A percentile compares a stretch with the other conserved stretches of the same genome.
Evolutionary conservation across 2,113 vertebrate genomes (phyloP).

Genomic region (Chaetura pelagica): DNA sequence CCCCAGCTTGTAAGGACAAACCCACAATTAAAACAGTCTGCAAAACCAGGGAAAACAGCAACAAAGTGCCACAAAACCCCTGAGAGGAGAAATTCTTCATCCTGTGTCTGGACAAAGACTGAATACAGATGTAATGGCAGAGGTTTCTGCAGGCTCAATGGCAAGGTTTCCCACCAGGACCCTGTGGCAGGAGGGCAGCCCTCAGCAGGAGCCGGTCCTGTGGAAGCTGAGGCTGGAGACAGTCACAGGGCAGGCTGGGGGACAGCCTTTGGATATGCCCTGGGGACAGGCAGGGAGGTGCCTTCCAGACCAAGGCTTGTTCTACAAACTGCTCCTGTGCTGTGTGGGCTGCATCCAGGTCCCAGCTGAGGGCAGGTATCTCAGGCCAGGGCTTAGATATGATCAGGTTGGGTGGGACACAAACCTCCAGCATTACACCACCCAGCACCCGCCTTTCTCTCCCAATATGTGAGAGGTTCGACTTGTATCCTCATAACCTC

Average conservation of each 20-base stretch:
- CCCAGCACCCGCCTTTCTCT: background rate
- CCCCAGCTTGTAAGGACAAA: background rate
- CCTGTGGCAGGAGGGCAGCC: background rate
- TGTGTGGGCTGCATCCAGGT: rapidly evolving
- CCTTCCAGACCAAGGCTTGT: background rate
- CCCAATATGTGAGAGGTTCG: background rate
- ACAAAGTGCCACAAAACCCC: constrained; percentile 14
- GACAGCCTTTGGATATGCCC: background rate
- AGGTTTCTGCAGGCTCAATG: background rate
- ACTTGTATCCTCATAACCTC: constrained; percentile 36
- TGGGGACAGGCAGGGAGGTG: background rate
- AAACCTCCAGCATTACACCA: background rate
- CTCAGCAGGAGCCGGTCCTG: background rate
- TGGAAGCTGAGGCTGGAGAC: background rate
- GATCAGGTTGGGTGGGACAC: background rate
- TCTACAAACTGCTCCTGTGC: background rate
- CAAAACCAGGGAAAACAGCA: background rate
- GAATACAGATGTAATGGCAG: background rate
- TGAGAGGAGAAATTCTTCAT: constrained; percentile 16
- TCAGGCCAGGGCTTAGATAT: background rate
- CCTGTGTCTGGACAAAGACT: background rate
- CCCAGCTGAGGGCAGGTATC: rapidly evolving
- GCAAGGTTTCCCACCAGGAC: background rate
- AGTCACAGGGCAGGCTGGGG: background rate
- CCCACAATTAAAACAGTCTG: constrained; percentile 25